These are phyloP conservation scores for Pachycephala philippinensis DNA, from an alignment of 2,113 vertebrate species.

Conservation along the genomic window DNA sequence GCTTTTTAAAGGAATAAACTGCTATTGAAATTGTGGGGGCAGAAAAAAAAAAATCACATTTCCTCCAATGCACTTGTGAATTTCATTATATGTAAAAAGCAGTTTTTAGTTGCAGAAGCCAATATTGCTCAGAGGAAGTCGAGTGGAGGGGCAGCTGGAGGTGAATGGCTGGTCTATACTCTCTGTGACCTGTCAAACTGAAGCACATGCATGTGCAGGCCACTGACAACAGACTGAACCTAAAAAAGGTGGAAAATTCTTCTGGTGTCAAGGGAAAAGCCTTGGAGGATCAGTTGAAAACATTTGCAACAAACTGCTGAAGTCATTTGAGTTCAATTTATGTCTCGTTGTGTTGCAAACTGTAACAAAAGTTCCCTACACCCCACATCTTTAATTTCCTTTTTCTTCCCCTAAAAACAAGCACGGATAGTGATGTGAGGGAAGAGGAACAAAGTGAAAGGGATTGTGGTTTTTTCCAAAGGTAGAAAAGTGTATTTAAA, in stretches of 20 bases:
- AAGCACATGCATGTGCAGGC: not conserved
- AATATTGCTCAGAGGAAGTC: conserved; percentile 55
- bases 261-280: conserved; percentile 4
- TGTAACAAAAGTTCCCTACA: not conserved
- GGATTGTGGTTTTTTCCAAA: not conserved
- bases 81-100: conserved; percentile 67
- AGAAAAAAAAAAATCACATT: conserved; percentile 50
- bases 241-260: conserved; percentile 19
- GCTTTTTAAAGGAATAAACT: conserved; percentile 64
- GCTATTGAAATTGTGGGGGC: conserved; percentile 60
- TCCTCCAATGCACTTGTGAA: conserved; percentile 62
- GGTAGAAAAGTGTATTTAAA: not conserved
- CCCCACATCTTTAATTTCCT: not conserved
- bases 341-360: conserved; percentile 7
- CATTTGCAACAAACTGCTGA: conserved; percentile 1
- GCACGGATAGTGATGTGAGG: not conserved
- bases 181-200: conserved; percentile 55
- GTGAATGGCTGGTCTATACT: conserved; percentile 59
- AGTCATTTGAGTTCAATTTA: not conserved
- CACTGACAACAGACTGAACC: not conserved
- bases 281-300: conserved; percentile 15
- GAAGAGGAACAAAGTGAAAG: not conserved
- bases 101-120: conserved; percentile 56
- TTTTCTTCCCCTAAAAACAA: not conserved
- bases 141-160: conserved; percentile 52